Base-by-base conservation (phyloP, 2,113 vertebrate genomes). In the Pelecanus crispus region DNA sequence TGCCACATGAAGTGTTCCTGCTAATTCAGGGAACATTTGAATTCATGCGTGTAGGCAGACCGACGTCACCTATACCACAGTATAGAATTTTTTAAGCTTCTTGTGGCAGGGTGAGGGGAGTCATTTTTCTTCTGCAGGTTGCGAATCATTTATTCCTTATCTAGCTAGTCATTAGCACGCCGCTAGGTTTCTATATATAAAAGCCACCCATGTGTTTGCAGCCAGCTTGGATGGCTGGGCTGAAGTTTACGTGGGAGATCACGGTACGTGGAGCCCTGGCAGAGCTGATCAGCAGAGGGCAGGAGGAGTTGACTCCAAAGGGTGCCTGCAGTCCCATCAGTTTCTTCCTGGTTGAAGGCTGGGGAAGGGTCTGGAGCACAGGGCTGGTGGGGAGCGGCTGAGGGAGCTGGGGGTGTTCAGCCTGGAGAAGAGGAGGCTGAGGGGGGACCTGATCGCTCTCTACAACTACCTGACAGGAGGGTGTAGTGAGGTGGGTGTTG, bases 1-100 rank as follows among this genome's bases (percentile, higher is more conserved):
- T 75, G 34, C 91, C 95, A 44, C 92, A 80, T 49, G 77, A 92
- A 92, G 73, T 66, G 92, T 84, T 96, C 87, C 73, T 80, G 92
- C 91, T 97, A 97, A 97, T 96, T 97, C 91, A 52, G 86, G 92
- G 91, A 96, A 49, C 29, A 31, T 55, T 89, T 65, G 96, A 68
- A 93, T 86, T 83, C 5, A 32, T 67, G 88, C 17, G 31, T 95
- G 97, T 97, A 66, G 97, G 97, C 97, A 96, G 97, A 92, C 32
- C 78, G 18, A 79, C 95, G 77, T 97, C 97, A 97, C 86, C 79
- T 34, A 21, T 63, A 66, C n/a, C 77, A 85, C 77, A 24, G 80
- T 26, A 50, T 28, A 68, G 62, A 10, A 58, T 49, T 88, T 77
- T 59, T 67, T 34, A 56, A 81, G 88, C 90, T 87, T 31, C 86